Conservation (phyloP, 2,113 vertebrate genomes). For the Caretta caretta region DNA sequence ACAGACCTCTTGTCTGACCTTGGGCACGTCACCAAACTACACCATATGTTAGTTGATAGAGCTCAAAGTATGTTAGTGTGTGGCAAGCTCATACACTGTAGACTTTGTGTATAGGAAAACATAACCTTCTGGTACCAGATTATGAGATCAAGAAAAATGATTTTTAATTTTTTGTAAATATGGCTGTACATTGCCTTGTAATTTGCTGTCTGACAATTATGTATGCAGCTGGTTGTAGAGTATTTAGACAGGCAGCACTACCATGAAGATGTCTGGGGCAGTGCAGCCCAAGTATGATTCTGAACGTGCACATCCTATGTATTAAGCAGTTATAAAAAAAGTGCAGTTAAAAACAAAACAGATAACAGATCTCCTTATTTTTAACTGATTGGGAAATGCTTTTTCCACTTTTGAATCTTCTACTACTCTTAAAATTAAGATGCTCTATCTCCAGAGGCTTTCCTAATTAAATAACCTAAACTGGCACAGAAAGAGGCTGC, state of each 20-base stretch:
- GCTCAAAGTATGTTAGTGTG: not conserved
- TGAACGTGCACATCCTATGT: not conserved
- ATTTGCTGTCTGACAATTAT: not conserved
- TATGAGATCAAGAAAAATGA: not conserved
- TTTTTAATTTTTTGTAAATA: not conserved
- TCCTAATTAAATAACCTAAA: slow-evolving; percentile 42
- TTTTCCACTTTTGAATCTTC: not conserved
- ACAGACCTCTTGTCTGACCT: not conserved
- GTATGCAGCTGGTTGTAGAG: not conserved
- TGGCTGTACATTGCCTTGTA: not conserved
- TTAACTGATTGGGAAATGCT: not conserved
- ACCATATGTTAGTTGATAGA: not conserved
- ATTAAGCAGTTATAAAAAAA: not conserved
- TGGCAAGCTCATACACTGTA: not conserved
- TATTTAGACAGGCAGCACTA: accelerated
- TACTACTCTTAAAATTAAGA: slow-evolving; percentile 42
- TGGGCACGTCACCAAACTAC: not conserved
- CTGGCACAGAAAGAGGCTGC: not conserved
- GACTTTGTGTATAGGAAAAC: not conserved
- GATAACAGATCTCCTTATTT: not conserved
- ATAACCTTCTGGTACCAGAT: not conserved
- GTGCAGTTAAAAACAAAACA: not conserved
- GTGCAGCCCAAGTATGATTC: accelerated
- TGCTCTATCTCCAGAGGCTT: not conserved
- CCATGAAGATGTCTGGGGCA: accelerated